A percentile compares a stretch with the other conserved stretches of the same genome.
Evolutionary conservation across 2,888 invertebrate genomes (phyloP).

Genomic region (Drosophila longiperda): DNA sequence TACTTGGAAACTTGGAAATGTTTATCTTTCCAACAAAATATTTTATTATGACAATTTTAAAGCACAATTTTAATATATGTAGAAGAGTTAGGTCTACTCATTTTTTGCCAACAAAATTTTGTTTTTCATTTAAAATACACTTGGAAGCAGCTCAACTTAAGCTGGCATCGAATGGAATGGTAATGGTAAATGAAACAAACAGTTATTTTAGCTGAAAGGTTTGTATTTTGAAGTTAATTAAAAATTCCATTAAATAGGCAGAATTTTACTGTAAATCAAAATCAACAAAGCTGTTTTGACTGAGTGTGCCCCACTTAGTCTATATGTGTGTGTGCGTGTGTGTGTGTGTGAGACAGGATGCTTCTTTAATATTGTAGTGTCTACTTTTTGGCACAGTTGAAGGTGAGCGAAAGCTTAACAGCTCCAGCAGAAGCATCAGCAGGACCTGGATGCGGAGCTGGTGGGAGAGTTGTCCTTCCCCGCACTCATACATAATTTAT

Average conservation of each 20-base stretch:
- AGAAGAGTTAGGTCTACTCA: neutral
- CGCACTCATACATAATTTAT: constrained; percentile 75
- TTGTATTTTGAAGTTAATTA: constrained; percentile 62
- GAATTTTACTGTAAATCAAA: constrained; percentile 55
- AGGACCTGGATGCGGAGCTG: constrained; percentile 1
- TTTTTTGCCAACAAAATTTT: neutral
- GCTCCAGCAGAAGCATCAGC: constrained; percentile 8
- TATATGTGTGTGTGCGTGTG: constrained; percentile 6
- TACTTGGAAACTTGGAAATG: neutral
- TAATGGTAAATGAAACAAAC: constrained; percentile 17
- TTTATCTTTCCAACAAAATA: neutral
- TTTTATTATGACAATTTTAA: neutral
- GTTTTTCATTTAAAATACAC: neutral
- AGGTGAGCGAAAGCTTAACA: constrained; percentile 30
- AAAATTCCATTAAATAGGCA: constrained; percentile 64
- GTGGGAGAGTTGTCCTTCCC: constrained; percentile 28
- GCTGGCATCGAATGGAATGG: constrained; percentile 14
- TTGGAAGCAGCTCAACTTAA: neutral
- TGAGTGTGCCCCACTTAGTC: neutral
- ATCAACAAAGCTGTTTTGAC: constrained; percentile 50
- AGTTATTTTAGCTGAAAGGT: constrained; percentile 23
- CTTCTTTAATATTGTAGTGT: constrained; percentile 58
- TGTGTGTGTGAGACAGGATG: constrained; percentile 28
- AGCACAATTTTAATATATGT: neutral
- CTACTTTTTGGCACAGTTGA: constrained; percentile 56